Evolutionary conservation across 2,113 vertebrate species (phyloP).

Genomic region (Myanophis thanlyinensis): DNA sequence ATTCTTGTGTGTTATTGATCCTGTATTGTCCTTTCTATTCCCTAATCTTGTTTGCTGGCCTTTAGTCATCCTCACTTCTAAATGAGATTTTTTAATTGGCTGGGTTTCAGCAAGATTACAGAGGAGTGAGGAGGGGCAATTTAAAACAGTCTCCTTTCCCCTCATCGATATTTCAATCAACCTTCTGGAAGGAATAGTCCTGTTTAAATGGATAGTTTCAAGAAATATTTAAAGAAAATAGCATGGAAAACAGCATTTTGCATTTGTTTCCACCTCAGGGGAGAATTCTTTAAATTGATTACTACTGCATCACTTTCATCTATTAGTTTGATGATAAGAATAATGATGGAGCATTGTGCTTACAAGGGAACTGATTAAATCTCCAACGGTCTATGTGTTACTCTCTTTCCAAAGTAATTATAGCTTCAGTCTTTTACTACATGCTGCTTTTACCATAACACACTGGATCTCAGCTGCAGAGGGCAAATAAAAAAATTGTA

Average conservation of each 20-base stretch:
- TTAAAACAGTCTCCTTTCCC: neutral
- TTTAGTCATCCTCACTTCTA: neutral
- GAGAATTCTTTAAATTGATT: conserved; percentile 34
- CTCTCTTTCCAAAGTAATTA: conserved; percentile 31
- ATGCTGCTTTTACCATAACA: conserved; percentile 23
- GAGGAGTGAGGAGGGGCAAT: neutral
- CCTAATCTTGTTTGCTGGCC: neutral
- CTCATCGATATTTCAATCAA: neutral
- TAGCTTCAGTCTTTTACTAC: conserved; percentile 27
- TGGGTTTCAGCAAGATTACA: neutral
- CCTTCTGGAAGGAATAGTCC: neutral
- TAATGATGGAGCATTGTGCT: neutral
- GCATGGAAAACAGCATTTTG: conserved; percentile 29
- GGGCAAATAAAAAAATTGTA: conserved; percentile 11
- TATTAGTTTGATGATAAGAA: neutral
- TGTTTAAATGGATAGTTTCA: neutral
- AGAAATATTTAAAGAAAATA: neutral
- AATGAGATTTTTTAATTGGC: neutral
- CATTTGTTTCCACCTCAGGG: conserved; percentile 11
- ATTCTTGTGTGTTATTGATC: neutral
- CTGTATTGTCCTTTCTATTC: neutral
- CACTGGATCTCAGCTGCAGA: conserved; percentile 16
- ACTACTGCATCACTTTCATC: conserved; percentile 29
- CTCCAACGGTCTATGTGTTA: neutral
- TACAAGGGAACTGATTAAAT: conserved; percentile 24